These are phyloP conservation scores for Stegana nigrithorax DNA, from an alignment of 2,888 invertebrate species.

Conservation along the genomic window DNA sequence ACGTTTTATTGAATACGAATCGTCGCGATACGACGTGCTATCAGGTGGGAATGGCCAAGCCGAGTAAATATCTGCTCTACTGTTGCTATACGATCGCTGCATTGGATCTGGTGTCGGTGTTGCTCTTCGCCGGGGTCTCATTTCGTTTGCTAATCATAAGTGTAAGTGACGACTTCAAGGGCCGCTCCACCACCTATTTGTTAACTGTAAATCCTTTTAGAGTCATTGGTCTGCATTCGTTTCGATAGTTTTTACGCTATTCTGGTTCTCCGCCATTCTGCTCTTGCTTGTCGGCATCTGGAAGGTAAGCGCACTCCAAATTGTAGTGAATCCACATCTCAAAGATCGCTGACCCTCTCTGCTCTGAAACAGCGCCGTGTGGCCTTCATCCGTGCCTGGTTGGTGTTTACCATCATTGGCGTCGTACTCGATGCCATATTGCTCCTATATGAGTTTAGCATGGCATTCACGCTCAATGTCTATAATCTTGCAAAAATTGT, in stretches of 20 bases:
- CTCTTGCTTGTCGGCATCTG: conserved; percentile 36
- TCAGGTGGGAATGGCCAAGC: background rate
- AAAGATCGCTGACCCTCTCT: no score
- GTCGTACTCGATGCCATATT: conserved; percentile 43
- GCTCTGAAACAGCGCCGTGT: conserved; percentile 25
- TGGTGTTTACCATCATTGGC: conserved; percentile 48
- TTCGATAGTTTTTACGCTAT: conserved; percentile 38
- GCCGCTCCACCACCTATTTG: background rate
- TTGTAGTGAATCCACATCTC: no score
- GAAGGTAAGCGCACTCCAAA: no score
- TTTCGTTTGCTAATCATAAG: conserved; percentile 33
- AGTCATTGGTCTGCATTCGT: conserved; percentile 38
- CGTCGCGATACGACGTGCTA: no score
- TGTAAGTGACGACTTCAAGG: conserved; percentile 45
- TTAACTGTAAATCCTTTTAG: conserved; percentile 21
- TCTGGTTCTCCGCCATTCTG: conserved; percentile 42
- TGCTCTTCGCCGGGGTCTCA: conserved; percentile 47
- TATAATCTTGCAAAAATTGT: conserved; percentile 42
- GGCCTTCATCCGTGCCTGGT: conserved; percentile 39
- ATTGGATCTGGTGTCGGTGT: conserved; percentile 44
- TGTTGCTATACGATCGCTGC: conserved; percentile 51
- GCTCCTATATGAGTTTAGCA: conserved; percentile 41
- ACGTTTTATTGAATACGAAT: background rate
- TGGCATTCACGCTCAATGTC: conserved; percentile 45
- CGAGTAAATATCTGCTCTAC: conserved; percentile 41